Evolutionary conservation across 2,797 vertebrate genomes (phyloP), one percentile per base, ranked within the genome.

Genomic region (Orientallactaga sibirica): DNA sequence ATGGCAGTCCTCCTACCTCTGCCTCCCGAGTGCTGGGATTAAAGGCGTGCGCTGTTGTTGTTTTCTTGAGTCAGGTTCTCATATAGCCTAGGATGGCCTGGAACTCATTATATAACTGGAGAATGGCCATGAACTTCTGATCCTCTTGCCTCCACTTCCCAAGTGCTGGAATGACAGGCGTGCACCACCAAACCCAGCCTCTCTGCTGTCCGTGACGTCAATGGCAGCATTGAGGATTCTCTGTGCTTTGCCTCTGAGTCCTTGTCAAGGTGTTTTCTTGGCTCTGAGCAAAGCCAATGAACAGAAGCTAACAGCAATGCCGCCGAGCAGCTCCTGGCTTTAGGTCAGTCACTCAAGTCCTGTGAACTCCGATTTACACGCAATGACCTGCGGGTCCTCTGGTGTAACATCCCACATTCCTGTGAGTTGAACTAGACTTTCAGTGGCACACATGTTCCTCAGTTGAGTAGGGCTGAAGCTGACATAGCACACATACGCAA

Each of bases 241-340:
- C 15, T 14, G 62, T 86, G 71, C 62, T 87, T 86, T 88, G 41
- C n/a, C 61, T 75, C 66, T 73, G 62, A 78, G 80, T 92, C n/a
- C 58, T 89, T 86, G 55, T 67, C 0, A 4, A 88, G 43, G 19
- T 76, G 55, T 81, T 93, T 92, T 91, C 67, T 76, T 71, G 70
- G 78, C 37, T 88, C 27, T 77, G 43, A 24, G 52, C 87, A 89
- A 87, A 81, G 84, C 43, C 20, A 10, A 22, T 41, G 74, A 92
- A n/a, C 18, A 67, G 92, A 88, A 83, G 41, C 2, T 67, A 48
- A 79, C 33, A 76, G 29, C 61, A 87, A 24, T 84, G 81, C 66
- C 37, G 18, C 77, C 12, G 66, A 19, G 48, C n/a, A 55, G 76
- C 25, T 1, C 52, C 37, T 88, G 85, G 27, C 73, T 88, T 83